Percentiles rank a stretch among this genome's conserved stretches.
Conservation (phyloP, 2,888 invertebrate species). For the Microchrysa polita region DNA sequence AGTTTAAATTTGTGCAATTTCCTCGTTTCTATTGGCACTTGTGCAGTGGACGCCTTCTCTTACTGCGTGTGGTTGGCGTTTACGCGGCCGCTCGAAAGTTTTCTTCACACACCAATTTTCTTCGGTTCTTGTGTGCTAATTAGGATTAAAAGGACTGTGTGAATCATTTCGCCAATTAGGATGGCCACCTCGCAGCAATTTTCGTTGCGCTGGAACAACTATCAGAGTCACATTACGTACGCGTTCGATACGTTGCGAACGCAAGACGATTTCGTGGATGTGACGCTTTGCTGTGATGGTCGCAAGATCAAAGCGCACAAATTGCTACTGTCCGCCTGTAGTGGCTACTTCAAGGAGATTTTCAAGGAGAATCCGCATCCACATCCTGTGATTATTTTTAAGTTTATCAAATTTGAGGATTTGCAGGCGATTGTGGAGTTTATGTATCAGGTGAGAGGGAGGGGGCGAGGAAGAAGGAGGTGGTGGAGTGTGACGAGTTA, state of each 20-base stretch:
- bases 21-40: background rate
- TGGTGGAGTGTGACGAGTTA: background rate
- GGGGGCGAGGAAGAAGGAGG: background rate
- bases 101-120: no score
- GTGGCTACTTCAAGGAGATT: slow-evolving; percentile 79
- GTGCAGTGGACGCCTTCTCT: background rate
- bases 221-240: slow-evolving; percentile 80
- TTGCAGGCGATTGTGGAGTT: slow-evolving; percentile 81
- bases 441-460: slow-evolving; percentile 71
- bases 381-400: slow-evolving; percentile 83
- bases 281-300: slow-evolving; percentile 86
- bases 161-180: background rate
- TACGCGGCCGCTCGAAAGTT: background rate
- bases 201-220: slow-evolving; percentile 88
- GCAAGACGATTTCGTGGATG: slow-evolving; percentile 81
- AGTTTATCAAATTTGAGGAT: slow-evolving; percentile 81
- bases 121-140: background rate
- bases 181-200: slow-evolving; percentile 80
- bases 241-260: slow-evolving; percentile 79
- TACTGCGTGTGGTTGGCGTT: background rate
- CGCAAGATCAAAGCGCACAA: slow-evolving; percentile 85
- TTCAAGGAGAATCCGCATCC: slow-evolving; percentile 82
- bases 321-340: slow-evolving; percentile 85
- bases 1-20: no score
- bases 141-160: background rate